Conservation (phyloP, 1,140 invertebrate species). For the Drosophila saltans region DNA sequence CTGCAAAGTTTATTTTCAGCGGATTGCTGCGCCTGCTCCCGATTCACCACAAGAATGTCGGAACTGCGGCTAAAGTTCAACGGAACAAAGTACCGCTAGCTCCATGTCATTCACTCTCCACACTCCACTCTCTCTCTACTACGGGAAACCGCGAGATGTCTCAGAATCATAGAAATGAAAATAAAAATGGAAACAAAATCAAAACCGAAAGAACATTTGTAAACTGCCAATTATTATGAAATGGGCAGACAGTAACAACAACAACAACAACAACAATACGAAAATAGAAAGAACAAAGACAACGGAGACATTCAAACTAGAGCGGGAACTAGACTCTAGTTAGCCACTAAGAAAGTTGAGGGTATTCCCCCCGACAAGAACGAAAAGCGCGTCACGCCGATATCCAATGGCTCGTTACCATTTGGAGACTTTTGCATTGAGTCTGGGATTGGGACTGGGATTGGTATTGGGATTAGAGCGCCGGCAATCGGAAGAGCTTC, state of each 20-base stretch:
- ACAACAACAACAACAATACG: background rate
- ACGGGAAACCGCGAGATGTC: slow-evolving; percentile 38
- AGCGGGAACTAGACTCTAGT: slow-evolving; percentile 48
- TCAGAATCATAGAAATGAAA: background rate
- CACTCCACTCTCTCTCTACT: slow-evolving; percentile 6
- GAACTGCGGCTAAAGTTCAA: slow-evolving; percentile 53
- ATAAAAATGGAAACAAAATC: slow-evolving; percentile 64
- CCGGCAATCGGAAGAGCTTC: slow-evolving; percentile 57
- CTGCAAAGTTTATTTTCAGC: slow-evolving; percentile 67
- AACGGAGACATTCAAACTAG: slow-evolving; percentile 60
- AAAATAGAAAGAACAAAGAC: slow-evolving; percentile 27
- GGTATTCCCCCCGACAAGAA: slow-evolving; percentile 18
- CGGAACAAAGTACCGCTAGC: slow-evolving; percentile 68
- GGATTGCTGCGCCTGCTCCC: slow-evolving; percentile 48
- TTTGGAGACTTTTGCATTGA: slow-evolving; percentile 42
- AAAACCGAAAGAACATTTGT: slow-evolving; percentile 77
- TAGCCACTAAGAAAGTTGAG: slow-evolving; percentile 10
- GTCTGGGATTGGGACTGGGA: slow-evolving; percentile 13
- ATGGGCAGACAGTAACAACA: slow-evolving; percentile 63
- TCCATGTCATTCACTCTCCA: background rate
- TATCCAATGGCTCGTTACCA: slow-evolving; percentile 70
- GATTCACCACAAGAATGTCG: slow-evolving; percentile 58
- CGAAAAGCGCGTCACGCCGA: slow-evolving; percentile 75
- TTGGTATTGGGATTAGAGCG: slow-evolving; percentile 44
- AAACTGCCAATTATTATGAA: slow-evolving; percentile 81